Evolutionary conservation across 1,140 invertebrate species (phyloP).

Genomic region (Aphelenchoides avenae): DNA sequence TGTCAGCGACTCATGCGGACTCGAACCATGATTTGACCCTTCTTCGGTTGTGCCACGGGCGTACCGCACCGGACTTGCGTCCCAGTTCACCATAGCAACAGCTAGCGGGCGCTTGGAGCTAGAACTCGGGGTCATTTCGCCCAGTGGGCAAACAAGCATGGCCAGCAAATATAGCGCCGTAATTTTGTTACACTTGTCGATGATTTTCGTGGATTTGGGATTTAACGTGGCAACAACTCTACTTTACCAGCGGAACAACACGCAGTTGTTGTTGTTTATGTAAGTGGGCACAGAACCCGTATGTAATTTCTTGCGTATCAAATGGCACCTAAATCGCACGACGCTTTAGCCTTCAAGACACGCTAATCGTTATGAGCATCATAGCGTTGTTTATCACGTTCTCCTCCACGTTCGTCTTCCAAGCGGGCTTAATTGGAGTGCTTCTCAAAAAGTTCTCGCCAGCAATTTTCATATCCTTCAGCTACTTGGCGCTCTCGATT

Average conservation of each 20-base stretch:
- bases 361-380: constrained; percentile 63
- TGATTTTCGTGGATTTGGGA: constrained; percentile 34
- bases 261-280: constrained; percentile 44
- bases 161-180: constrained; percentile 31
- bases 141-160: no score
- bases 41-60: no score
- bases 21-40: no score
- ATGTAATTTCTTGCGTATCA: constrained; percentile 19
- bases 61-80: no score
- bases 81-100: no score
- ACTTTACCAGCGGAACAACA: constrained; percentile 29
- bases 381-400: constrained; percentile 65
- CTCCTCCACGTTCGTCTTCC: constrained; percentile 66
- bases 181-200: constrained; percentile 26
- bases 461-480: constrained; percentile 60
- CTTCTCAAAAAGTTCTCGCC: constrained; percentile 62
- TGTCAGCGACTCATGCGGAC: no score
- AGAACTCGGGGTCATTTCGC: no score
- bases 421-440: constrained; percentile 63
- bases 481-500: constrained; percentile 63
- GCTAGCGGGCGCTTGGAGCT: no score
- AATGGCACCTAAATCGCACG: constrained; percentile 14
- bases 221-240: constrained; percentile 34
- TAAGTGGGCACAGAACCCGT: no score
- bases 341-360: constrained; percentile 63